Conservation (phyloP, 2,797 vertebrate species). For the Macrochelys suwanniensis region DNA sequence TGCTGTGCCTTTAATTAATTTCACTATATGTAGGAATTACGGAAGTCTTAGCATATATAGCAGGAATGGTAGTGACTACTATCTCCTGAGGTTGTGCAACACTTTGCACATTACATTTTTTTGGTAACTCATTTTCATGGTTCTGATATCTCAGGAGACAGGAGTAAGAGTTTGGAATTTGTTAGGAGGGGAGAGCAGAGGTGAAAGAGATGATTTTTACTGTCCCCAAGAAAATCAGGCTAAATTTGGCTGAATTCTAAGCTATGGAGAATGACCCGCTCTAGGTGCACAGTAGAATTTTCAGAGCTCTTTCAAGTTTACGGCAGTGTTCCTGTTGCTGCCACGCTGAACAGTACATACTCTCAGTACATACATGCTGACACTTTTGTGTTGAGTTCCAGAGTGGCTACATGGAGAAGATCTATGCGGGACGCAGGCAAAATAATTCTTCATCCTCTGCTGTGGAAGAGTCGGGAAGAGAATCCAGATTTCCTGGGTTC, state of each 20-base stretch:
- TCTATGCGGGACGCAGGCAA: fast-evolving
- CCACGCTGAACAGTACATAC: fast-evolving
- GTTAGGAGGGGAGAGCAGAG: not conserved
- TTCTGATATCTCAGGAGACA: conserved; percentile 24
- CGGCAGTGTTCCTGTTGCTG: fast-evolving
- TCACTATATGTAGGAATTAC: fast-evolving
- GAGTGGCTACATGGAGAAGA: not conserved
- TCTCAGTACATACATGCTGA: fast-evolving
- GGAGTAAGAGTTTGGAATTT: not conserved
- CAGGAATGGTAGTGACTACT: not conserved
- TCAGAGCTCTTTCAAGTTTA: not conserved
- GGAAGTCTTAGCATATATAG: not conserved
- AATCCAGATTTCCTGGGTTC: fast-evolving
- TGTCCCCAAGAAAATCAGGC: conserved; percentile 35
- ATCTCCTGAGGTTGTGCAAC: fast-evolving
- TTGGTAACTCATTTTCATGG: conserved; percentile 30
- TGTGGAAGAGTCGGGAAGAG: not conserved
- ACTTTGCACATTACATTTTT: not conserved
- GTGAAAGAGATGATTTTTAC: not conserved
- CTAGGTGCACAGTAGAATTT: conserved; percentile 6
- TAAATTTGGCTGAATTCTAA: conserved; percentile 7
- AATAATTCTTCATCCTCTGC: not conserved
- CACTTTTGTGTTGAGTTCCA: not conserved
- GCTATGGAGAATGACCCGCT: conserved; percentile 21
- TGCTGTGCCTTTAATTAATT: not conserved